Conservation (phyloP, 2,797 vertebrate species). For the Macrochelys suwanniensis region DNA sequence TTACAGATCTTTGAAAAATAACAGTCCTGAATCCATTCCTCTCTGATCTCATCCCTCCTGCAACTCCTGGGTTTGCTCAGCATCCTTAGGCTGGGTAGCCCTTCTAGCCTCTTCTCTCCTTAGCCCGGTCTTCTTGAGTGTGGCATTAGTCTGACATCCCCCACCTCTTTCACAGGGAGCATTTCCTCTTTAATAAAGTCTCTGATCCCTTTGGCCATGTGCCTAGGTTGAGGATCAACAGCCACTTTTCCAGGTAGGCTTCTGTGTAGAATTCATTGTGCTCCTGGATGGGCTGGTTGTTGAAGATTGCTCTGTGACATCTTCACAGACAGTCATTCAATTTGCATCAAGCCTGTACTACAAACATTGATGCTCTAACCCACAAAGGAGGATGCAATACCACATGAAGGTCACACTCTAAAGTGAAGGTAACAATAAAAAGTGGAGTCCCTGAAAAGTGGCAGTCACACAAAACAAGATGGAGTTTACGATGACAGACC, state of each 20-base stretch:
- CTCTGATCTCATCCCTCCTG: background rate
- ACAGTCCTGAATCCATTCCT: background rate
- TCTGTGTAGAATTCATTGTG: background rate
- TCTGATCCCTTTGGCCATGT: background rate
- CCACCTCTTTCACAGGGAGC: background rate
- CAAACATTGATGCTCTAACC: background rate
- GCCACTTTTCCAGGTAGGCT: background rate
- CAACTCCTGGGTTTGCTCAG: background rate
- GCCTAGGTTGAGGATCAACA: background rate
- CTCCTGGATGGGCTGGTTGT: background rate
- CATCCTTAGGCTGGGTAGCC: background rate
- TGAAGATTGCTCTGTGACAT: background rate
- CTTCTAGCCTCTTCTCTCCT: background rate
- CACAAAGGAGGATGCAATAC: background rate
- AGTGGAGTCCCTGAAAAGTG: background rate
- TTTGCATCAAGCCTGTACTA: background rate
- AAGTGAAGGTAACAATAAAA: background rate
- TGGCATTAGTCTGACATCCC: background rate
- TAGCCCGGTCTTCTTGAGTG: background rate
- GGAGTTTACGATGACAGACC: background rate
- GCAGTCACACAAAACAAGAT: background rate
- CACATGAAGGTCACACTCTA: background rate
- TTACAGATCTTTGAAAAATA: background rate
- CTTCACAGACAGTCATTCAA: background rate
- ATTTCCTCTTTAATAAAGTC: background rate